A percentile compares a stretch with the other conserved stretches of the same genome.
Conservation (phyloP, 1,140 invertebrate species). For the Hycleus phaleratus region DNA sequence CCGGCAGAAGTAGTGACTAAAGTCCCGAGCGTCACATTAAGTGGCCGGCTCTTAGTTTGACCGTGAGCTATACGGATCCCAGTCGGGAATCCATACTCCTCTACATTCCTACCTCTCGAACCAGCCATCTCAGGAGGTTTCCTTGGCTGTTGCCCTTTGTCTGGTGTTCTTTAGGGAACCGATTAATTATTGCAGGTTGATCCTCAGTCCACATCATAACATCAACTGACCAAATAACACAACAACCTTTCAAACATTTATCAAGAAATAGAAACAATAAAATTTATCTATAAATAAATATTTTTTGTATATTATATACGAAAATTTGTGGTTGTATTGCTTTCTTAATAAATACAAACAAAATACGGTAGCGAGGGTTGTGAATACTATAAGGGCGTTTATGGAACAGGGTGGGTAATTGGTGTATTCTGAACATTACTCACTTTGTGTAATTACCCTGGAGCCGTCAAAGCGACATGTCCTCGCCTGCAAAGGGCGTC, state of each 20-base stretch:
- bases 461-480: constrained; percentile 38
- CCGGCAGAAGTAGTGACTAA: constrained; percentile 22
- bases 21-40: constrained; percentile 42
- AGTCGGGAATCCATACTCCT: constrained; percentile 24
- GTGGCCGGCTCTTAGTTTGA: constrained; percentile 41
- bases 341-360: constrained; percentile 13
- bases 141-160: constrained; percentile 37
- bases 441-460: constrained; percentile 40
- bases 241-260: too few relatives aligned
- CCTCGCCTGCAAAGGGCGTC: constrained; percentile 36
- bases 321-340: constrained; percentile 9
- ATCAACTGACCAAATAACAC: constrained; percentile 25
- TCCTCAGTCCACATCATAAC: constrained; percentile 35
- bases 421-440: constrained; percentile 36
- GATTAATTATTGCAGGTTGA: constrained; percentile 40
- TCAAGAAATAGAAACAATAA: too few relatives aligned
- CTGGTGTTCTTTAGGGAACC: constrained; percentile 38
- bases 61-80: constrained; percentile 40
- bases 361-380: constrained; percentile 17
- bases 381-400: constrained; percentile 6
- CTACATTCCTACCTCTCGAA: constrained; percentile 26
- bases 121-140: constrained; percentile 31
- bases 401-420: constrained; percentile 29
- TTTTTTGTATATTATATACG: too few relatives aligned
- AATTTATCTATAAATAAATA: too few relatives aligned